phyloP scores from a whole-genome alignment of 2,797 vertebrate genomes.

The Margarornis squamiger region DNA sequence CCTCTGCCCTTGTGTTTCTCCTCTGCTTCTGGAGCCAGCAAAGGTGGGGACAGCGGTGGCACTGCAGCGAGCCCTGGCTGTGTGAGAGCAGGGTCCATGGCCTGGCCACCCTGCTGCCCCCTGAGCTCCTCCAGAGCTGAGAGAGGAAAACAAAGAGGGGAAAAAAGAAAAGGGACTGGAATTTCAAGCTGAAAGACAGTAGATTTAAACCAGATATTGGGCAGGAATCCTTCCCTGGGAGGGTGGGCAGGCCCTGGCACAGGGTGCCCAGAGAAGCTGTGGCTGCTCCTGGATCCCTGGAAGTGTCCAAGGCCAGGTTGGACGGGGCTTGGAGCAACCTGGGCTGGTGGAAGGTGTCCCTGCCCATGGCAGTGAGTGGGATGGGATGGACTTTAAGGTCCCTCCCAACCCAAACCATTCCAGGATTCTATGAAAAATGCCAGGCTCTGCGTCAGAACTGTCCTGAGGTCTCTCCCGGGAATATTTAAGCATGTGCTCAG shows the following conservation, averaged over 20 bases:
- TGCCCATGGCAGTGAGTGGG: not conserved
- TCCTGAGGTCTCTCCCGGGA: not conserved
- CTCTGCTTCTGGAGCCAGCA: not conserved
- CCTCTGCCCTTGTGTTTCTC: not conserved
- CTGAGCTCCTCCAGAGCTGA: not conserved
- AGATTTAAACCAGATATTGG: not conserved
- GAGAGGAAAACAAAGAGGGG: not conserved
- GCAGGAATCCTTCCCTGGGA: not conserved
- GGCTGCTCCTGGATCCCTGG: not conserved
- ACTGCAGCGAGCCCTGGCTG: not conserved
- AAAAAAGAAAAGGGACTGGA: not conserved
- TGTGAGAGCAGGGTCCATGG: not conserved
- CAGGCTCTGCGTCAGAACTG: not conserved
- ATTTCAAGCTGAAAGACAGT: not conserved
- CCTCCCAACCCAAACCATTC: not conserved
- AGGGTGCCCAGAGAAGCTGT: not conserved
- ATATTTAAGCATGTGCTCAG: not conserved
- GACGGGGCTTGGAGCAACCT: fast-evolving
- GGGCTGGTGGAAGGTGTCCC: not conserved
- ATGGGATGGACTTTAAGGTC: not conserved
- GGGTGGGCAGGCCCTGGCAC: not conserved
- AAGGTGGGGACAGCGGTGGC: not conserved
- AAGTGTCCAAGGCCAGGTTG: fast-evolving
- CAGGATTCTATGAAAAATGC: not conserved
- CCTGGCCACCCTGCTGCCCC: not conserved